Base-by-base conservation (phyloP, 2,797 vertebrate genomes). In the Sylvilagus floridanus region DNA sequence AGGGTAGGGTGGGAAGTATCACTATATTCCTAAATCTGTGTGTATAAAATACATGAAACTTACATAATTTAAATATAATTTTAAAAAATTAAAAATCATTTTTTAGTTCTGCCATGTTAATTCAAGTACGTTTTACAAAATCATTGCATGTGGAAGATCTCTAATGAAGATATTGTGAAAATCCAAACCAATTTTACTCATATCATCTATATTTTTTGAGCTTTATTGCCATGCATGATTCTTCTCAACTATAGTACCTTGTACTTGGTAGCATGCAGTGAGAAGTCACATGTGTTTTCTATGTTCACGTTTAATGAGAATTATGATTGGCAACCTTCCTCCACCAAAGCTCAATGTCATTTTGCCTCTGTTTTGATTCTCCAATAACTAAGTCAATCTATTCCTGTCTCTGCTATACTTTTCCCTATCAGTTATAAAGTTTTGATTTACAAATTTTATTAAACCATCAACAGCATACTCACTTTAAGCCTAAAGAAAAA, bases 401-500 rank as follows among this genome's bases (percentile, higher is more conserved):
- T 1, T 71, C 3, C 21, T 84, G 54, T 62, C 9, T 57, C 81
- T 86, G 28, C n/a, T 72, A 16, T 84, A 78, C 84, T 79, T 65
- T 96, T 96, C 88, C 26, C 26, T 89, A 42, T 72, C 37, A 88
- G 47, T 79, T 87, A 24, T 90, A 92, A 72, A 69, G 26, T 37
- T 52, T 76, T 90, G 93, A 86, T 32, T 52, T 93, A 62, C 2
- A 93, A 90, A 0, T 52, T 84, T 78, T 94, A 63, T 91, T 9
- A 96, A 96, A 95, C 78, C 28, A 26, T 12, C 7, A n/a, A 32
- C 57, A 94, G 92, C 96, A 10, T 76, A 26, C 6, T 90, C 9
- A 42, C 50, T 94, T 95, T 91, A 73, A 96, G 79, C 26, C 28
- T 84, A 66, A 10, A 95, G 81, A 24, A 95, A 95, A n/a, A 52